Conservation (phyloP, 1,140 invertebrate genomes). For the Drosophila nasuta region DNA sequence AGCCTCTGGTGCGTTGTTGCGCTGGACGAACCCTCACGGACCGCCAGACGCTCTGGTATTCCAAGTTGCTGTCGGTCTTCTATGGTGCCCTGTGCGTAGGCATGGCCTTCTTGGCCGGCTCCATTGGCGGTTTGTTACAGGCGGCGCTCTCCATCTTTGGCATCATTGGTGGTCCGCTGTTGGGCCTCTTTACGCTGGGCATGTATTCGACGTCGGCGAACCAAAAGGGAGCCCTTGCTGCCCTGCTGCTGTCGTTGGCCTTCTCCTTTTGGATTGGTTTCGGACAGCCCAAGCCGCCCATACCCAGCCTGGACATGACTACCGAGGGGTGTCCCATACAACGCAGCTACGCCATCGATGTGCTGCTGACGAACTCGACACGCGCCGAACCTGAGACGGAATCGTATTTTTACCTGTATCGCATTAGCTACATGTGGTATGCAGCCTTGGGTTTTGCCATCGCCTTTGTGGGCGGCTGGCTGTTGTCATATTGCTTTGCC, state of each 20-base stretch:
- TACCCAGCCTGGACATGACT: slow-evolving; percentile 86
- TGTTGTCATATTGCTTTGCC: slow-evolving; percentile 86
- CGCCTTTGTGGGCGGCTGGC: slow-evolving; percentile 89
- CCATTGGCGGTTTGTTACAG: slow-evolving; percentile 90
- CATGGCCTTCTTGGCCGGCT: slow-evolving; percentile 89
- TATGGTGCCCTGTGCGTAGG: slow-evolving; percentile 90
- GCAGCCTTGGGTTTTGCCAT: slow-evolving; percentile 89
- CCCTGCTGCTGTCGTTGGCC: slow-evolving; percentile 88
- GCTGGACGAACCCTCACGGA: slow-evolving; percentile 60
- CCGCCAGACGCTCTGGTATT: slow-evolving; percentile 80
- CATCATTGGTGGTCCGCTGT: slow-evolving; percentile 91
- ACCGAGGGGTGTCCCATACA: slow-evolving; percentile 86
- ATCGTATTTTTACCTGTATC: slow-evolving; percentile 76
- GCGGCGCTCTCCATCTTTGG: slow-evolving; percentile 92
- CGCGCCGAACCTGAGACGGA: background rate
- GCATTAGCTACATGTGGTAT: slow-evolving; percentile 95
- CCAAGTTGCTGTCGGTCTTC: slow-evolving; percentile 88
- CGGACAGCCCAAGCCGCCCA: slow-evolving; percentile 90
- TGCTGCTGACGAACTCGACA: slow-evolving; percentile 18
- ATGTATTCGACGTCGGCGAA: slow-evolving; percentile 89
- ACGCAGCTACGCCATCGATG: slow-evolving; percentile 35
- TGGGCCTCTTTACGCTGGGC: slow-evolving; percentile 92
- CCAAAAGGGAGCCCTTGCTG: slow-evolving; percentile 89
- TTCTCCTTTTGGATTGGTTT: slow-evolving; percentile 94
- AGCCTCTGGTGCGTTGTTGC: slow-evolving; percentile 84